Evolutionary conservation across 1,140 invertebrate genomes (phyloP), one percentile per base, ranked within the genome.

Genomic region (Coelopa frigida): DNA sequence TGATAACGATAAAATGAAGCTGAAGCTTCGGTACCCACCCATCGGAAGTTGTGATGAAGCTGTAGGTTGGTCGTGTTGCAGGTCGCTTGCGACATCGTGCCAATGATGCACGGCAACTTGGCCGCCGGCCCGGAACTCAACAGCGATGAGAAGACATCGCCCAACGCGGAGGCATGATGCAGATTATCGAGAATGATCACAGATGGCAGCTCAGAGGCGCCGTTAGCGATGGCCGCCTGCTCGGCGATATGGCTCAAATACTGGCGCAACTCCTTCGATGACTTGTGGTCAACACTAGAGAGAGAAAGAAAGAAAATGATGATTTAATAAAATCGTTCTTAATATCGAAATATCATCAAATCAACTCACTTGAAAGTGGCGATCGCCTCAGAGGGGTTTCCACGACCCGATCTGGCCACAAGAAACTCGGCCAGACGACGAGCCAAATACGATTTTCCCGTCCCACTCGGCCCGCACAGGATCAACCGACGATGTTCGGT

Each of bases 121-220:
- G 80, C 76, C 52, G 78, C 75, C 56, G 89, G 81, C 59, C 89
- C 83, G 10, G 84, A 81, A 66, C 86, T 86, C 17, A 92, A 75
- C 42, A 92, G 81, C 11, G 86, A 86, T 51, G 86, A 90, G 70
- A 94, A 94, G 14, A 93, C 81, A 68, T 96, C 93, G 4, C 85
- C 87, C 4, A 96, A 73, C 3, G 89, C 89, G 1, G 85, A 83
- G 1, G 94, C 92, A 70, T 94, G 88, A 57, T 98, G 94, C 44
- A 98, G 75, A 71, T 98, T 97, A 70, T 98, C 94, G 18, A 98
- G 73, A 37, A 98, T 93, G 44, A 98, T 90, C 20, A 97, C 93
- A 55, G 85, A 85, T 2, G 94, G 92, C 45, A 95, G 69, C 56
- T 87, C 82, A 65, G 70, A 73, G 37, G 72, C 76, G 18, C 77